Evolutionary conservation across 2,113 vertebrate species (phyloP), one percentile per base, ranked within the genome.

Genomic region (Mungos mungo): DNA sequence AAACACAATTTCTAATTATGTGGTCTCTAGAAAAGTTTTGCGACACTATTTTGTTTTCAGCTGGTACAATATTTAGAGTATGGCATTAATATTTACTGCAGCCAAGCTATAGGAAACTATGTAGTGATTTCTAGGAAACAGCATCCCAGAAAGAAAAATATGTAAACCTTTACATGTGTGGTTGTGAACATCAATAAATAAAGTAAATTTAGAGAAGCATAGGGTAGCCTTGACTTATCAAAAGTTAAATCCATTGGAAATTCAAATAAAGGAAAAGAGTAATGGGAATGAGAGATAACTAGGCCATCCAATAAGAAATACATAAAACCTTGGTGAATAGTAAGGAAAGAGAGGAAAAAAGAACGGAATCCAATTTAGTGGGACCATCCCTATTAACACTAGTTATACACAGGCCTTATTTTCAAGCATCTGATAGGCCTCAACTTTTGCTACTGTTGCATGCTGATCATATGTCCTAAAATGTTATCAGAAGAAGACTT

Each of bases 1-100:
- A 89, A 83, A 16, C 41, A 80, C 23, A n/a, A 50, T n/a, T 94
- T 95, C 93, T 90, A 65, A 77, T 90, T 87, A 72, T 45, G 38
- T 90, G 23, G 33, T 85, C 95, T 84, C 29, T 83, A 80, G 31
- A 2, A 35, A 41, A 52, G 5, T 63, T 95, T 86, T 52, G 65
- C 66, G 3, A 35, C 0, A 31, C 93, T 11, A 47, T 74, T 80
- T 93, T 76, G 21, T 60, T 35, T 87, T 38, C 14, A 92, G 31
- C 35, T 89, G 31, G 10, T 94, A 33, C 23, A 88, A 63, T 87
- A 52, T 12, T 96, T 63, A 31, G 31, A 72, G 12, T 80, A 47
- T 18, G 52, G 4, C 54, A 33, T 31, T 38, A 95, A 95, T 92
- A 90, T 96, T 95, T 93, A 10, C 14, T 83, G 69, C 80, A 35